Base-by-base conservation (phyloP, 2,888 invertebrate genomes). In the Macaria notata region DNA sequence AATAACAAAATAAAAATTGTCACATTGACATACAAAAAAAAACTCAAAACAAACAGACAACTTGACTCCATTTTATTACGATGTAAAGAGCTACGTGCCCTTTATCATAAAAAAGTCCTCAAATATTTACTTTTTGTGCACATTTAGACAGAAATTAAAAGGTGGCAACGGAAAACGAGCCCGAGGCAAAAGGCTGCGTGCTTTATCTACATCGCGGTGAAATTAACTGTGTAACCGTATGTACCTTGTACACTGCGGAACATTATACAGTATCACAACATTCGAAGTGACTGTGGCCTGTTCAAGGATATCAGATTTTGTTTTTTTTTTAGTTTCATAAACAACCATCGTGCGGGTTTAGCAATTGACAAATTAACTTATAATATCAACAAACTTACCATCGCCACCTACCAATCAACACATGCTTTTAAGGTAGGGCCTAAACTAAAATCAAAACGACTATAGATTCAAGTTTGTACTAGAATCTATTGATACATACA, bases 171-270 rank as follows among this genome's bases (percentile, higher is more conserved):
- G 79, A 75, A 76, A 82, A 79, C 72, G 76, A 68, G 72, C 62
- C 68, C 61, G 63, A 68, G 72, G 78, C 69, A 78, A 81, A 81
- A 75, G 80, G 75, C 73, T 72, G 71, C 88, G 86, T 88, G 88
- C 76, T 72, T 76, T 88, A 88, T 88, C 88, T 84, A 76, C 86
- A 87, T 88, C 87, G 79, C 69, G 60, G 70, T 72, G 72, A 83
- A 88, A 88, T 87, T 87, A 88, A 82, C 86, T 82, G 81, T 68
- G 70, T 69, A 59, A 36, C 51, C 42, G 51, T 54, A 45, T 54
- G 59, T 59, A 56, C 58, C 54, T 58, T 43, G 42, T 43, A 39
- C 54, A 30, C 48, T 45, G 43, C 9, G 31, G 39, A 50, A 36
- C 19, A 19, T 19, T 19, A 19, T 19, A 19, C 19, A 19, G 19